Evolutionary conservation across 2,888 invertebrate genomes (phyloP).

Genomic region (Protula sp.): DNA sequence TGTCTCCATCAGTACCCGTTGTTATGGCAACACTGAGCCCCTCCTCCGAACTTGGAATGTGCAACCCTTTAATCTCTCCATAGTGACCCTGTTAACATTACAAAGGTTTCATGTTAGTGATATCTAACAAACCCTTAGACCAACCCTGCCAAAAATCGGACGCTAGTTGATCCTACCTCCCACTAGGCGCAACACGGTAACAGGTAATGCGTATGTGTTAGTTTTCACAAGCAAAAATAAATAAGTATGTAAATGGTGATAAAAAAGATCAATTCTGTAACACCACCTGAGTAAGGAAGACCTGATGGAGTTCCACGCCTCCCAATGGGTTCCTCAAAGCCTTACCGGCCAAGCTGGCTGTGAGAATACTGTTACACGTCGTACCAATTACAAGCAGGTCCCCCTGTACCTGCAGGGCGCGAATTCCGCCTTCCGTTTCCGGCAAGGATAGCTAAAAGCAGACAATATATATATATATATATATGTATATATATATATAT

Average conservation of each 20-base stretch:
- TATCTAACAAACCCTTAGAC: neutral
- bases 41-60: conserved; percentile 20
- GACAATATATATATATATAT: no score
- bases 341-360: conserved; percentile 22
- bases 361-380: conserved; percentile 46
- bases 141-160: no score
- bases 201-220: no score
- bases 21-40: conserved; percentile 33
- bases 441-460: no score
- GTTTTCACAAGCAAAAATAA: no score
- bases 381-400: conserved; percentile 40
- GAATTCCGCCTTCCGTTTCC: conserved; percentile 37
- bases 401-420: conserved; percentile 30
- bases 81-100: conserved; percentile 38
- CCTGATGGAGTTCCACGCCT: conserved; percentile 26
- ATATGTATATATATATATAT: no score
- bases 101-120: neutral
- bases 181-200: no score
- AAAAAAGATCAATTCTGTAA: no score
- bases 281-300: conserved; percentile 42
- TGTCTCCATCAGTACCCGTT: conserved; percentile 40
- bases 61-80: conserved; percentile 35
- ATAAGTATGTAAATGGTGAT: no score
- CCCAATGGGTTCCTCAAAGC: conserved; percentile 27
- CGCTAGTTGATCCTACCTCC: no score